These are phyloP conservation scores for Siphlonurus alternatus DNA, from an alignment of 2,888 invertebrate genomes.

Conservation along the genomic window DNA sequence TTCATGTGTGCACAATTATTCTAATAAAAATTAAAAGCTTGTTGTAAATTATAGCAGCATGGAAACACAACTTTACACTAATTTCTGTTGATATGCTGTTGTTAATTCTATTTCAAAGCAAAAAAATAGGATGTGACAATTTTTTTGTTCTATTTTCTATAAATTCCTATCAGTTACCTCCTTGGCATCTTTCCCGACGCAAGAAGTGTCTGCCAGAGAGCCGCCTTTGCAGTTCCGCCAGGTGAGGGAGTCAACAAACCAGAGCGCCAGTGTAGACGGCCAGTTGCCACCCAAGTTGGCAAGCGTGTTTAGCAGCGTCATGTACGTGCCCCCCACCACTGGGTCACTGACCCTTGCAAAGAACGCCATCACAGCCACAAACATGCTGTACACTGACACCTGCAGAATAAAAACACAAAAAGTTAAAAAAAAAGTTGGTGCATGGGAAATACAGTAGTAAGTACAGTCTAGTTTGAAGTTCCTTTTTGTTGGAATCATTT, in stretches of 20 bases:
- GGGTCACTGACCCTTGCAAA: conserved; percentile 95
- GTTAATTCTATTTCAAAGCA: too few species aligned
- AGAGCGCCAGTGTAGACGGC: conserved; percentile 82
- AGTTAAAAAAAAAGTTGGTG: conserved; percentile 7
- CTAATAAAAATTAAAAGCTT: too few species aligned
- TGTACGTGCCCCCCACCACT: conserved; percentile 93
- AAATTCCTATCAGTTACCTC: too few species aligned
- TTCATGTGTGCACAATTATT: too few species aligned
- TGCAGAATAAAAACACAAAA: conserved; percentile 27
- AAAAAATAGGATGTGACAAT: too few species aligned
- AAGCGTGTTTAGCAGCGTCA: conserved; percentile 94
- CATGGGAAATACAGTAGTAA: background rate
- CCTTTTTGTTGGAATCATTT: conserved; percentile 4
- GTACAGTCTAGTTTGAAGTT: conserved; percentile 1
- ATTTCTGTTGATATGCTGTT: too few species aligned
- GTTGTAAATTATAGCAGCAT: too few species aligned
- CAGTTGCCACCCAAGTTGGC: conserved; percentile 96
- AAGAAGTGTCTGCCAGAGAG: conserved; percentile 32
- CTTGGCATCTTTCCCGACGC: conserved; percentile 40
- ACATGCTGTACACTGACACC: conserved; percentile 91
- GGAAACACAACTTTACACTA: too few species aligned
- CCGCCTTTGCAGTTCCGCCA: conserved; percentile 45
- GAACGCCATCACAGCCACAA: conserved; percentile 95
- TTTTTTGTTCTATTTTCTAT: too few species aligned
- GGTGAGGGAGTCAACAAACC: conserved; percentile 80